phyloP scores from a whole-genome alignment of 2,888 invertebrate species.

The Ophraella communa region DNA sequence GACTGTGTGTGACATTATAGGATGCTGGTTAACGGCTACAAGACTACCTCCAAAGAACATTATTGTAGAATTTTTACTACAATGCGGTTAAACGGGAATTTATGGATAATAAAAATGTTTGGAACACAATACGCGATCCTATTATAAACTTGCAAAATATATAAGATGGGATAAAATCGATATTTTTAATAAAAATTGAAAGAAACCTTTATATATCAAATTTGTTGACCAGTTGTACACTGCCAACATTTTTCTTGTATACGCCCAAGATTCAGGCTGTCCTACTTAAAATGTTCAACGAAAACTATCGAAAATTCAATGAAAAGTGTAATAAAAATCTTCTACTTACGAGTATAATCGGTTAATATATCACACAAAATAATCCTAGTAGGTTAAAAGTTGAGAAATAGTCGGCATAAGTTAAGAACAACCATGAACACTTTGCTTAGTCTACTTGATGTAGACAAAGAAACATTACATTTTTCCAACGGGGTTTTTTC shows the following conservation, averaged over 20 bases:
- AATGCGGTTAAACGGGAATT: constrained; percentile 33
- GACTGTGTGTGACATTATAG: constrained; percentile 23
- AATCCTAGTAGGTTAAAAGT: constrained; percentile 36
- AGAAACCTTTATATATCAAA: constrained; percentile 56
- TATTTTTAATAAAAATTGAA: constrained; percentile 56
- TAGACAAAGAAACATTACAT: constrained; percentile 59
- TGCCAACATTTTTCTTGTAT: constrained; percentile 54
- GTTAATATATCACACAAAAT: constrained; percentile 40
- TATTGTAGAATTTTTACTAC: constrained; percentile 29
- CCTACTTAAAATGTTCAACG: constrained; percentile 55
- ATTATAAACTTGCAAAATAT: constrained; percentile 33
- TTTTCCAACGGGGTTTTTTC: constrained; percentile 52
- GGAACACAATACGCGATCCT: constrained; percentile 25
- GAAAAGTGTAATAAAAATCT: constrained; percentile 26
- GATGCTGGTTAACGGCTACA: constrained; percentile 26
- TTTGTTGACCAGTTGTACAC: constrained; percentile 54
- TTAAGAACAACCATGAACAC: constrained; percentile 48
- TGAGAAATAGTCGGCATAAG: constrained; percentile 44
- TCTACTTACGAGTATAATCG: constrained; percentile 44
- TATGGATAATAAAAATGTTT: constrained; percentile 32
- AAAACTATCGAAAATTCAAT: constrained; percentile 40
- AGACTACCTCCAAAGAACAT: constrained; percentile 32
- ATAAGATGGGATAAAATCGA: constrained; percentile 45
- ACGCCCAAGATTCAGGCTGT: constrained; percentile 57
- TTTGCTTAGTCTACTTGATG: constrained; percentile 52